Evolutionary conservation across 2,888 invertebrate genomes (phyloP), one percentile per base, ranked within the genome.

Genomic region (Trilocha varians): DNA sequence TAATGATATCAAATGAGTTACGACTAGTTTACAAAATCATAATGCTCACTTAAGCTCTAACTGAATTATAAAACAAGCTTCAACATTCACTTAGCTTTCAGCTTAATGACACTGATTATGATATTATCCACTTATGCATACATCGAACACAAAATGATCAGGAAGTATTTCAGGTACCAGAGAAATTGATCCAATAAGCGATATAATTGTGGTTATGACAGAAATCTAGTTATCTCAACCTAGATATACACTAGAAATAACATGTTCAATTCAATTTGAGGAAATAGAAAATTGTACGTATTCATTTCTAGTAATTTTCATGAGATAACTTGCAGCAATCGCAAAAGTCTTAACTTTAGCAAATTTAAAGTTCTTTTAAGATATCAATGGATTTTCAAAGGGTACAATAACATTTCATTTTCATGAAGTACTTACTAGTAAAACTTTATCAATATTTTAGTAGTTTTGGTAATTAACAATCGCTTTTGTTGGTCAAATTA

Each of bases 51-150:
- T n/a, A n/a, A n/a, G n/a, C n/a, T n/a, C n/a, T n/a, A n/a, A n/a
- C n/a, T n/a, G n/a, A n/a, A n/a, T 47, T 43, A 44, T 49, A 55
- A 59, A 60, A 47, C 53, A 36, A 38, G 33, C 32, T 36, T 16
- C 50, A 45, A 54, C 58, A 57, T 61, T 59, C 60, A 57, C 62
- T 55, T 44, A 43, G 33, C 38, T 51, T 49, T 32, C 32, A 38
- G 32, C 16, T 14, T 46, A 49, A 50, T 47, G 40, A 43, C 46
- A 39, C 39, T 48, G 49, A 48, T 52, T 52, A 50, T 38, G 18
- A 18, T 43, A 42, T 40, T 40, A 32, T 18, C n/a, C 17, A 14
- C 34, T 35, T 46, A 40, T 42, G 33, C 41, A 40, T 44, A 46
- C 42, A 39, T 38, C 42, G 40, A 43, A 45, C 38, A 44, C 39